Percentiles rank a stretch among this genome's conserved stretches.
Conservation (phyloP, 1,140 invertebrate species). For the Dryas iulia region DNA sequence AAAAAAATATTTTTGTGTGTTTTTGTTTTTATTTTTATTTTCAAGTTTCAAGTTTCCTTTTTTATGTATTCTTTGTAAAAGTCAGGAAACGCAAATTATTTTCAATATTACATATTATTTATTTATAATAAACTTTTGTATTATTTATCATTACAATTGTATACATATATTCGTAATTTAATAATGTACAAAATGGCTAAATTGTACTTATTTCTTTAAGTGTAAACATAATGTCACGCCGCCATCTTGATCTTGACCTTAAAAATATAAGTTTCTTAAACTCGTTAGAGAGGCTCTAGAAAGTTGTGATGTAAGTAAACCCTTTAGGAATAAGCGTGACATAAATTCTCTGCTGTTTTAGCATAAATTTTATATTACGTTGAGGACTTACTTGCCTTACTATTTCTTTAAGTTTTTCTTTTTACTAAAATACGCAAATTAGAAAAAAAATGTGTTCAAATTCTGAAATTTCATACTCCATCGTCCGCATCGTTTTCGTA, state of each 20-base stretch:
- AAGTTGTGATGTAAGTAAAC: not conserved
- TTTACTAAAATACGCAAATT: no score
- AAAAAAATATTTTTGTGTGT: no score
- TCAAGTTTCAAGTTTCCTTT: no score
- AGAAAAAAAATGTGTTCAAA: no score
- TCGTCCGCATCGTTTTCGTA: no score
- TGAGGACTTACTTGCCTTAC: not conserved
- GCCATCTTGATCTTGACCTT: not conserved
- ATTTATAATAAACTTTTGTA: no score
- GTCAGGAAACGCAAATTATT: no score
- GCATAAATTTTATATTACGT: not conserved
- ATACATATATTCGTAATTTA: not conserved
- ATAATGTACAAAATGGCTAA: not conserved
- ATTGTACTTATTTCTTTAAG: not conserved
- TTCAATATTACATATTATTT: no score
- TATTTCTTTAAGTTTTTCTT: not conserved
- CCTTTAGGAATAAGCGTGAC: not conserved
- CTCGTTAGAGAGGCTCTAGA: not conserved
- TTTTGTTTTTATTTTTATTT: no score
- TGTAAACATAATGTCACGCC: not conserved
- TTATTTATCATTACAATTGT: not conserved
- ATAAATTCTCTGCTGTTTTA: not conserved
- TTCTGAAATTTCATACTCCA: no score
- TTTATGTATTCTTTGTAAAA: no score
- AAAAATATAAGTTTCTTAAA: not conserved